A percentile compares a stretch with the other conserved stretches of the same genome.
phyloP scores from a whole-genome alignment of 2,797 vertebrate genomes.

The Rhabdophis nuchalis region DNA sequence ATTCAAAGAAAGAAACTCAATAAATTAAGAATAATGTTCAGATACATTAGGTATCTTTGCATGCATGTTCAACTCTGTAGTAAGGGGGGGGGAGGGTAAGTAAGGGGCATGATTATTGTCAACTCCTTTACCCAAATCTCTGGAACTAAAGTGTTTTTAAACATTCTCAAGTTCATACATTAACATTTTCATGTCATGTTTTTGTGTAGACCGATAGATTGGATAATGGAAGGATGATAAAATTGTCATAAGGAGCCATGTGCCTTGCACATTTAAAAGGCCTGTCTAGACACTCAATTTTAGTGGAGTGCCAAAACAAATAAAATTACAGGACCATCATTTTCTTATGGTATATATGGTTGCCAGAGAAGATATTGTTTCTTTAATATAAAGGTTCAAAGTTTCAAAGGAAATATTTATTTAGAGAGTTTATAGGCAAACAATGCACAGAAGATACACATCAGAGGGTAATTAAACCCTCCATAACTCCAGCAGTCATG shows the following conservation, averaged over 20 bases:
- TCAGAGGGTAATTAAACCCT: conserved; percentile 63
- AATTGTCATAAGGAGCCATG: background rate
- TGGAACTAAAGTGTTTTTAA: background rate
- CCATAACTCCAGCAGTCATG: conserved; percentile 51
- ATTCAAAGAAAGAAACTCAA: background rate
- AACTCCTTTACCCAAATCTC: background rate
- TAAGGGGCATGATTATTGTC: background rate
- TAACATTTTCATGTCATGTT: background rate
- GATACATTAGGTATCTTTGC: background rate
- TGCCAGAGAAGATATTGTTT: conserved; percentile 51
- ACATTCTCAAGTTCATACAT: background rate
- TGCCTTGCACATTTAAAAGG: background rate
- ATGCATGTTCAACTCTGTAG: background rate
- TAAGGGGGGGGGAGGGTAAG: background rate
- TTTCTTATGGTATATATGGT: conserved; percentile 37
- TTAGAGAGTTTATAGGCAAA: conserved; percentile 62
- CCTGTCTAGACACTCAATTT: conserved; percentile 9
- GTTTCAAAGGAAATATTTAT: conserved; percentile 65
- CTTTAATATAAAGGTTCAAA: conserved; percentile 55
- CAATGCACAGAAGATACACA: conserved; percentile 65
- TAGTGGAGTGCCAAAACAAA: conserved; percentile 40
- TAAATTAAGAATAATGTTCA: background rate
- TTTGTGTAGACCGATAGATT: background rate
- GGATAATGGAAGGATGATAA: background rate
- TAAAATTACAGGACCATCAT: conserved; percentile 31